Percentiles rank a stretch among this genome's conserved stretches.
Conservation (phyloP, 2,113 vertebrate species). For the Hystrix brachyura region DNA sequence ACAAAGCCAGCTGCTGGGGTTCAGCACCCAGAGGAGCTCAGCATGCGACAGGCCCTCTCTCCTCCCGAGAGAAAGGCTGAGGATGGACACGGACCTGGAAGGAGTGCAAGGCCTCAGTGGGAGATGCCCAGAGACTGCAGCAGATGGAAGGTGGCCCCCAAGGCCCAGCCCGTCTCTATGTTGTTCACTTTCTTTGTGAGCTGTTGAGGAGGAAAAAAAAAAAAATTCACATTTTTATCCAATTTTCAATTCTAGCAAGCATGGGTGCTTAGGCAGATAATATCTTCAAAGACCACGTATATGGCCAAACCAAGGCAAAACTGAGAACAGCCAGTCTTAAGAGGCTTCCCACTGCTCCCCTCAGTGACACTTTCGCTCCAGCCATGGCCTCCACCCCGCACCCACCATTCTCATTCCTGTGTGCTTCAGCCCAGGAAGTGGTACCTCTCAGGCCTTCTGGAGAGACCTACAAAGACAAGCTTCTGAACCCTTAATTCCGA, state of each 20-base stretch:
- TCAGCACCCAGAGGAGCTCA: slow-evolving; percentile 67
- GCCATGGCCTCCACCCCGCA: background rate
- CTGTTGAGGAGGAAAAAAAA: slow-evolving; percentile 86
- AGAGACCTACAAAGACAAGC: background rate
- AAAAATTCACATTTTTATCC: slow-evolving; percentile 42
- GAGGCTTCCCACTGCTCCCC: background rate
- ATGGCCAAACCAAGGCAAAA: background rate
- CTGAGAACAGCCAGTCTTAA: background rate
- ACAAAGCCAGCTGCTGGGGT: slow-evolving; percentile 29
- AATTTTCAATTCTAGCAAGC: slow-evolving; percentile 14
- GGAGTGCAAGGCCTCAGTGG: slow-evolving; percentile 75
- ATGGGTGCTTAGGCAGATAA: background rate
- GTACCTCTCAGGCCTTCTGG: background rate
- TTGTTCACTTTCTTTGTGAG: slow-evolving; percentile 98
- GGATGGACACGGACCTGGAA: slow-evolving; percentile 58
- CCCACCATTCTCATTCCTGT: background rate
- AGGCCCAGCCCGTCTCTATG: slow-evolving; percentile 97
- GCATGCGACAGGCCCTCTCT: slow-evolving; percentile 45
- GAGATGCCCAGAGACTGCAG: slow-evolving; percentile 93
- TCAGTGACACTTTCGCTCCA: background rate
- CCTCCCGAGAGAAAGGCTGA: slow-evolving; percentile 69
- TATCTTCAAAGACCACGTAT: background rate
- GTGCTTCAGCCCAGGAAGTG: background rate
- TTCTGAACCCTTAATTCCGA: slow-evolving; percentile 17
- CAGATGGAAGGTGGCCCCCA: slow-evolving; percentile 97